Conservation (phyloP, 2,797 vertebrate genomes). For the Mycteria americana region DNA sequence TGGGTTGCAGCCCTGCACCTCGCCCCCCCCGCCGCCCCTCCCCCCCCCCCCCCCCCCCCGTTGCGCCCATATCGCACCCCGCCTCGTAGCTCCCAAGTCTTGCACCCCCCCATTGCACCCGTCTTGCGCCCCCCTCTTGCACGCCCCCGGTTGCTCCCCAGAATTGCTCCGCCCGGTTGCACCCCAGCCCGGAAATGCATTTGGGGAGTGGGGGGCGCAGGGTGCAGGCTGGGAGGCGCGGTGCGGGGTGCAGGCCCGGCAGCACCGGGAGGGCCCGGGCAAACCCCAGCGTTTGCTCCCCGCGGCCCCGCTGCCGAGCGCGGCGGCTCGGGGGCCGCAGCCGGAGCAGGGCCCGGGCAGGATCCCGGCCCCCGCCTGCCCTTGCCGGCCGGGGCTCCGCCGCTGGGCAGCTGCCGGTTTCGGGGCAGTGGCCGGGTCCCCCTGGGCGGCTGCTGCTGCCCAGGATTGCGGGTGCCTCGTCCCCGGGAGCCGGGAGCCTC, state of each 20-base stretch:
- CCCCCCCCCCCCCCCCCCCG: no score
- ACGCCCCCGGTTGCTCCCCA: not conserved
- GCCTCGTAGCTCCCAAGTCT: no score
- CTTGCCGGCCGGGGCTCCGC: not conserved
- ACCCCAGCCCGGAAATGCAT: not conserved
- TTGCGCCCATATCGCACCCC: not conserved
- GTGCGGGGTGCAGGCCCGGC: not conserved
- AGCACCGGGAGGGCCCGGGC: not conserved
- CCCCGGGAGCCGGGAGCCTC: not conserved
- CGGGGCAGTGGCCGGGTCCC: not conserved
- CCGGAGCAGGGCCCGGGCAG: not conserved
- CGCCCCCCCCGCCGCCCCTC: no score
- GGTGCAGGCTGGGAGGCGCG: not conserved
- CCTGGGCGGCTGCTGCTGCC: not conserved
- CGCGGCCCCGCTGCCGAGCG: not conserved
- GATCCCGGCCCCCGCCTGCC: not conserved
- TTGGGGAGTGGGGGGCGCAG: not conserved
- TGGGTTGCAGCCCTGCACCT: not conserved
- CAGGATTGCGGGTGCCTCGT: not conserved
- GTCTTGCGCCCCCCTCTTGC: not conserved
- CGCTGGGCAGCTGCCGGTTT: not conserved
- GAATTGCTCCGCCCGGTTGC: not conserved
- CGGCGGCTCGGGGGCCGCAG: not conserved
- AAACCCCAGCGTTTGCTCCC: not conserved
- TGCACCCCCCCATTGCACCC: not conserved